Evolutionary conservation across 1,140 invertebrate species (phyloP).

Genomic region (Coptotermes formosanus): DNA sequence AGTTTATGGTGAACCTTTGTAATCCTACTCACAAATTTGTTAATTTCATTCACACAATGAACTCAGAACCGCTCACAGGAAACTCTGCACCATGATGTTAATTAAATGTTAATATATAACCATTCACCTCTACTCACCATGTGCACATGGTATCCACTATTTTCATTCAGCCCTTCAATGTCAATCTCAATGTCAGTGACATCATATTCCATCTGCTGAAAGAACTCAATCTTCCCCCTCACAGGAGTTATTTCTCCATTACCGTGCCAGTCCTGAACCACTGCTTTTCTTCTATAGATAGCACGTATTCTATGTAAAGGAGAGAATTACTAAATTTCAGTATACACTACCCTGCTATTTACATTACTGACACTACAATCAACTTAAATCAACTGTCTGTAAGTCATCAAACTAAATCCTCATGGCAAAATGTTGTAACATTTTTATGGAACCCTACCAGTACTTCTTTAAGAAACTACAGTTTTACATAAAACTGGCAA

Average conservation of each 20-base stretch:
- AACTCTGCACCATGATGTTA: too few species aligned
- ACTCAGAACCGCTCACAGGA: too few species aligned
- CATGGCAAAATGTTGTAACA: too few species aligned
- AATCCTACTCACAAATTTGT: too few species aligned
- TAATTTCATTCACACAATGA: too few species aligned
- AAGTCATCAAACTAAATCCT: neutral
- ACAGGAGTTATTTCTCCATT: slow-evolving; percentile 65
- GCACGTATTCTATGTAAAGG: slow-evolving; percentile 63
- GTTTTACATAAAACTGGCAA: too few species aligned
- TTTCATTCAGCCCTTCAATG: slow-evolving; percentile 68
- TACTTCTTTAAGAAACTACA: too few species aligned
- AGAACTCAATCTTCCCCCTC: slow-evolving; percentile 74
- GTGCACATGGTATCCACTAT: slow-evolving; percentile 79
- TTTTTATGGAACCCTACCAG: too few species aligned
- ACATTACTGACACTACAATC: neutral
- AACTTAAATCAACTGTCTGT: neutral
- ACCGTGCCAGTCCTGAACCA: slow-evolving; percentile 82
- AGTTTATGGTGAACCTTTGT: too few species aligned
- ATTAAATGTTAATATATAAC: too few species aligned
- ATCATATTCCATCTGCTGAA: slow-evolving; percentile 83
- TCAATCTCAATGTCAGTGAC: slow-evolving; percentile 74
- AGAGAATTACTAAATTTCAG: slow-evolving; percentile 31
- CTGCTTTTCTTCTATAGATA: slow-evolving; percentile 76
- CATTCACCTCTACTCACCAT: slow-evolving; percentile 54
- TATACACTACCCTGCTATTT: neutral